Evolutionary conservation across 1,140 invertebrate genomes (phyloP).

Genomic region (Drosophila asahinai): DNA sequence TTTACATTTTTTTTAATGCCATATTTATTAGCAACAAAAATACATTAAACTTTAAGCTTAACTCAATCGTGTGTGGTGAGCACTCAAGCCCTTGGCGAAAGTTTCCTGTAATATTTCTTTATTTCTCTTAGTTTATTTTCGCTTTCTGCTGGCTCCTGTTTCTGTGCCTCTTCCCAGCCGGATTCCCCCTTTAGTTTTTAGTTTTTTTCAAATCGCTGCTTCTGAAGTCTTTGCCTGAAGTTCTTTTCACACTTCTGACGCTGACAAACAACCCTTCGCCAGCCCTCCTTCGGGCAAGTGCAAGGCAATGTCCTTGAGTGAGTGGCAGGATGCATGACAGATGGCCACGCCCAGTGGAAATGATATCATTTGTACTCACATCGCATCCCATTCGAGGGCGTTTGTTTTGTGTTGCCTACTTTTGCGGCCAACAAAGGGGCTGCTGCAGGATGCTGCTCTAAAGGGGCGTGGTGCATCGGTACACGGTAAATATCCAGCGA

Average conservation of each 20-base stretch:
- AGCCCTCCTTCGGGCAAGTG: not conserved
- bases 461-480: conserved; percentile 13
- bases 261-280: not conserved
- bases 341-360: conserved; percentile 48
- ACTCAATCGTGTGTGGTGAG: not conserved
- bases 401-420: conserved; percentile 48
- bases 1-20: not conserved
- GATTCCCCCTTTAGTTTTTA: not conserved
- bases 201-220: conserved; percentile 20
- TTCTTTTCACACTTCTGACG: conserved; percentile 48
- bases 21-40: too few relatives aligned
- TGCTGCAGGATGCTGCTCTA: conserved; percentile 10
- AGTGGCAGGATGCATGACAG: conserved; percentile 39
- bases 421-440: conserved; percentile 31
- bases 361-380: conserved; percentile 45
- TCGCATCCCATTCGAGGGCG: not conserved
- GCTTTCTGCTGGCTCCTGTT: conserved; percentile 1
- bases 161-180: not conserved
- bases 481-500: not conserved
- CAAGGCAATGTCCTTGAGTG: conserved; percentile 23
- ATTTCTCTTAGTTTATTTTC: not conserved
- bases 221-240: conserved; percentile 13
- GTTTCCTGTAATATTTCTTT: conserved; percentile 13
- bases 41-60: not conserved
- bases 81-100: not conserved